Evolutionary conservation across 2,888 invertebrate genomes (phyloP).

Genomic region (Tribolium freemani): DNA sequence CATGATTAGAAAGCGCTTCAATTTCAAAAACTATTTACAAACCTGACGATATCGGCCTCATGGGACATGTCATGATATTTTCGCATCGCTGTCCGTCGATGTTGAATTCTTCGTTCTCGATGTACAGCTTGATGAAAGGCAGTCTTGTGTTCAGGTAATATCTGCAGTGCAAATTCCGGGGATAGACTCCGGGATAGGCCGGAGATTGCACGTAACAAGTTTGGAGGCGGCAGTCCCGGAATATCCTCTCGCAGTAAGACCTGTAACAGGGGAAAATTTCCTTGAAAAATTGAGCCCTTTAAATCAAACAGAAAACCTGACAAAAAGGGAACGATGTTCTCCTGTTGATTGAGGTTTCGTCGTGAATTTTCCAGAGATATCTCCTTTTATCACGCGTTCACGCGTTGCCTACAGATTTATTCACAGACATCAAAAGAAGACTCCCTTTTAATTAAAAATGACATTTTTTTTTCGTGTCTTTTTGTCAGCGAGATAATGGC

Average conservation of each 20-base stretch:
- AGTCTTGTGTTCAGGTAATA: slow-evolving; percentile 90
- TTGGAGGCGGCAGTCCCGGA: slow-evolving; percentile 89
- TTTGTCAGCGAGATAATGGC: slow-evolving; percentile 12
- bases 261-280: slow-evolving; percentile 66
- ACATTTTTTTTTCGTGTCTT: slow-evolving; percentile 6
- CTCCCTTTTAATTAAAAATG: slow-evolving; percentile 31
- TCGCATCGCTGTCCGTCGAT: slow-evolving; percentile 94
- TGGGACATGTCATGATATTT: slow-evolving; percentile 95
- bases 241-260: slow-evolving; percentile 90
- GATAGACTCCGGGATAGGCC: slow-evolving; percentile 93
- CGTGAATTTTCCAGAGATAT: slow-evolving; percentile 14
- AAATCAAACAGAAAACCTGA: slow-evolving; percentile 17
- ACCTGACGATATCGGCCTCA: slow-evolving; percentile 91
- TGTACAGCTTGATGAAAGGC: slow-evolving; percentile 91
- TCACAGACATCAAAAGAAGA: slow-evolving; percentile 25
- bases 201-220: slow-evolving; percentile 96
- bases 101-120: slow-evolving; percentile 94
- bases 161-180: slow-evolving; percentile 90
- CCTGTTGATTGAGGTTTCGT: slow-evolving; percentile 22
- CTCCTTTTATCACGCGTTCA: slow-evolving; percentile 22
- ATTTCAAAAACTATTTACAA: not conserved
- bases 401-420: slow-evolving; percentile 19
- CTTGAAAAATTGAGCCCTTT: slow-evolving; percentile 20
- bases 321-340: slow-evolving; percentile 10
- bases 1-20: no score